phyloP scores from a whole-genome alignment of 2,888 invertebrate genomes.

The Euclidia mi region DNA sequence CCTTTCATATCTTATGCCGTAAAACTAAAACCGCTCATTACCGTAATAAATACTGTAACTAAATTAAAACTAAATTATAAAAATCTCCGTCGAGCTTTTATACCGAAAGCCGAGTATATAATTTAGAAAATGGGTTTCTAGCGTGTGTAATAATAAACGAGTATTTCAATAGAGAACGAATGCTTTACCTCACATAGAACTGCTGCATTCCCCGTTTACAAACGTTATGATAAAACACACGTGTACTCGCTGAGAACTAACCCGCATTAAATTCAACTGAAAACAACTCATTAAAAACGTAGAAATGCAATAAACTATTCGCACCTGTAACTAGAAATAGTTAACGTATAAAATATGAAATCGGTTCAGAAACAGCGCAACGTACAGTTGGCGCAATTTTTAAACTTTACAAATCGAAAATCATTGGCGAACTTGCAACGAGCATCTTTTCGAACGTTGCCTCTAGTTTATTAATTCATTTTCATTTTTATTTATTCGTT shows the following conservation, averaged over 20 bases:
- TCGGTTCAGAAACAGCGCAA: slow-evolving; percentile 44
- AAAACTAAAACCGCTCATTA: too few relatives aligned
- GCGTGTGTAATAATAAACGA: not conserved
- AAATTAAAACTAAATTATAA: too few relatives aligned
- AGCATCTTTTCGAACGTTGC: slow-evolving; percentile 45
- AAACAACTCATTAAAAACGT: slow-evolving; percentile 24
- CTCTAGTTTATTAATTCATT: slow-evolving; percentile 63
- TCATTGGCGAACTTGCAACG: slow-evolving; percentile 53
- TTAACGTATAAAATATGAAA: slow-evolving; percentile 55
- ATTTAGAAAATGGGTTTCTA: not conserved
- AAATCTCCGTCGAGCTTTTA: too few relatives aligned
- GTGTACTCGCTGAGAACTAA: not conserved
- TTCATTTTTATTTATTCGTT: slow-evolving; percentile 63
- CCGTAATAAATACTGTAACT: too few relatives aligned
- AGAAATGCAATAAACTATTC: slow-evolving; percentile 32
- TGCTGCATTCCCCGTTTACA: not conserved
- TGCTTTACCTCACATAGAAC: not conserved
- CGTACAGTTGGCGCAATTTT: slow-evolving; percentile 55
- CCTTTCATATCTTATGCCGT: too few relatives aligned
- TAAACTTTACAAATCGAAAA: slow-evolving; percentile 59
- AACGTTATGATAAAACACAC: too few relatives aligned
- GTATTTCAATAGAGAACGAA: not conserved
- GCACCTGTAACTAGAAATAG: slow-evolving; percentile 48
- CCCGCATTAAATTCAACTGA: not conserved
- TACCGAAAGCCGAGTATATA: too few relatives aligned